A percentile compares a stretch with the other conserved stretches of the same genome.
Conservation (phyloP, 1,140 invertebrate genomes). For the Aporrectodea caliginosa region DNA sequence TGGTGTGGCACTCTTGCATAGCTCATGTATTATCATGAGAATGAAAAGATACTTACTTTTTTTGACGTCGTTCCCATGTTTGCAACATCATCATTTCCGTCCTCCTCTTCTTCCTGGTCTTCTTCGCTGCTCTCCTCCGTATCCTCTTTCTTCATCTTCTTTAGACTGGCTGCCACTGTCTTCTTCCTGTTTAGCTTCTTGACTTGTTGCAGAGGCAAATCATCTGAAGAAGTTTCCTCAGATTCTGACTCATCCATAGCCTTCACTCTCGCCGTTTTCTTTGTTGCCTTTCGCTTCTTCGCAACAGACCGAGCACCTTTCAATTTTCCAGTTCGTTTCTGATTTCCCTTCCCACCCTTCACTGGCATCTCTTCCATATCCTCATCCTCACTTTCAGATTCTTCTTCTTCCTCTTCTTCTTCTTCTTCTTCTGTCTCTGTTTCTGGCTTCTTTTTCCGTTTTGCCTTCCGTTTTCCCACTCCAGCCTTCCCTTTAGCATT, state of each 20-base stretch:
- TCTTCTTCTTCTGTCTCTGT: neutral
- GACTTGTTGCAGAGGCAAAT: neutral
- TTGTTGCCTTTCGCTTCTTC: neutral
- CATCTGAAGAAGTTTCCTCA: neutral
- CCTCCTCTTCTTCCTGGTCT: neutral
- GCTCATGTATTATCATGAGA: too few relatives aligned
- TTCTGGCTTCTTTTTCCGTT: slow-evolving; percentile 6
- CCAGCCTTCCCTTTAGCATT: neutral
- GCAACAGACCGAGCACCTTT: neutral
- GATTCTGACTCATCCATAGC: neutral
- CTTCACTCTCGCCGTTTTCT: neutral
- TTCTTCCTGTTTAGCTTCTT: neutral
- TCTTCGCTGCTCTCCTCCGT: neutral
- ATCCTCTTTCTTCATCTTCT: neutral
- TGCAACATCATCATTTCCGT: neutral
- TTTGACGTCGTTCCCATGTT: too few relatives aligned
- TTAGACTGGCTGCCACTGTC: neutral
- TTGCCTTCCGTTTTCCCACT: neutral
- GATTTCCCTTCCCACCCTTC: neutral
- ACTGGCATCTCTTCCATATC: neutral
- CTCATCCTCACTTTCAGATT: neutral
- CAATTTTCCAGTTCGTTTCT: neutral
- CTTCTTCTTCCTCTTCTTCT: neutral
- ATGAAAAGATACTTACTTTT: too few relatives aligned
- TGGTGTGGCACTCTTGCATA: too few relatives aligned